Evolutionary conservation across 1,140 invertebrate genomes (phyloP).

Genomic region (Ceratosolen fusciceps): DNA sequence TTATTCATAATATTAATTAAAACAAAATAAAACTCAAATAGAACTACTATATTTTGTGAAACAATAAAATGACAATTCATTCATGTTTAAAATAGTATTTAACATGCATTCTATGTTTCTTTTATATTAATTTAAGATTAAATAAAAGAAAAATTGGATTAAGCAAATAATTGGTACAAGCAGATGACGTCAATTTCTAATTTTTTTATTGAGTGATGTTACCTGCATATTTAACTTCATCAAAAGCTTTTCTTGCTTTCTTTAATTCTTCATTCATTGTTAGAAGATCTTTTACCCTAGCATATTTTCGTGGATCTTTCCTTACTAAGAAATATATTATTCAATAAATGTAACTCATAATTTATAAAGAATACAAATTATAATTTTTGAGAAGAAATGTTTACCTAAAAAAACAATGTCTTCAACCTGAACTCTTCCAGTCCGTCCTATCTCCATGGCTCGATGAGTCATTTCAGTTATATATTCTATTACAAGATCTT

Average conservation of each 20-base stretch:
- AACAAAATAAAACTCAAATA: constrained; percentile 22
- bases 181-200: constrained; percentile 32
- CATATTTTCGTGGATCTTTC: constrained; percentile 97
- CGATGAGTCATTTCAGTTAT: constrained; percentile 94
- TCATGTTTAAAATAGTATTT: constrained; percentile 34
- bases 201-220: constrained; percentile 58
- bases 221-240: constrained; percentile 96
- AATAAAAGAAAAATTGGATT: constrained; percentile 19
- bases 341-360: too few species aligned
- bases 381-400: background rate
- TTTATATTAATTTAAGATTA: constrained; percentile 26
- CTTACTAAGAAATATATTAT: constrained; percentile 77
- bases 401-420: constrained; percentile 93
- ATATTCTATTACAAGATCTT: constrained; percentile 98
- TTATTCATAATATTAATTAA: background rate
- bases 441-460: constrained; percentile 97
- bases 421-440: constrained; percentile 95
- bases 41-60: constrained; percentile 2
- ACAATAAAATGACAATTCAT: constrained; percentile 15
- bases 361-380: background rate
- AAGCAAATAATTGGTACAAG: constrained; percentile 37
- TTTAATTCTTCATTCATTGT: constrained; percentile 99
- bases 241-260: constrained; percentile 98
- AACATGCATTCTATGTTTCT: constrained; percentile 31
- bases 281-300: constrained; percentile 96